phyloP scores from a whole-genome alignment of 2,888 invertebrate species.

The Quadroppia sp. region DNA sequence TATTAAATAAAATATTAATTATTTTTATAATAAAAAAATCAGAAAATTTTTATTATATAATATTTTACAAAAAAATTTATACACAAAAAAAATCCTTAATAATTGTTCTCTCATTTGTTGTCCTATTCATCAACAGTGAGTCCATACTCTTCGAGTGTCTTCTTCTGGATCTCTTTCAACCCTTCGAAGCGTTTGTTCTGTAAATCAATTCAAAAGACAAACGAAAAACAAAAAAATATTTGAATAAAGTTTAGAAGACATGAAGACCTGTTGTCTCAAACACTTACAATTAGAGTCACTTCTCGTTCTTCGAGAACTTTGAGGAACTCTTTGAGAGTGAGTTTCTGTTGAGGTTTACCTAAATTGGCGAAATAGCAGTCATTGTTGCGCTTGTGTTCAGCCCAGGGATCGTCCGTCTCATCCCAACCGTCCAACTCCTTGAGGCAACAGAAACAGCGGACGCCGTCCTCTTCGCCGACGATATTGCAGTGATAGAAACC shows the following conservation, averaged over 20 bases:
- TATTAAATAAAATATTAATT: no score
- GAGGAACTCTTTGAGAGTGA: slow-evolving; percentile 42
- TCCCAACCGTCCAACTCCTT: slow-evolving; percentile 87
- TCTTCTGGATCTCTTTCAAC: background rate
- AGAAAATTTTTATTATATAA: no score
- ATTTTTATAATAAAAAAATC: no score
- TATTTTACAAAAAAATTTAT: no score
- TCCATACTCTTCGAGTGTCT: background rate
- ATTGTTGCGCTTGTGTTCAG: slow-evolving; percentile 50
- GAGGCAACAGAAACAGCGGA: slow-evolving; percentile 73
- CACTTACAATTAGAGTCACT: background rate
- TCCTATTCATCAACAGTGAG: background rate
- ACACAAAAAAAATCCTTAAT: no score
- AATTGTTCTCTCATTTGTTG: no score
- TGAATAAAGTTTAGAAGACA: no score
- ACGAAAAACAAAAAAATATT: no score
- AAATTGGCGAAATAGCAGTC: slow-evolving; percentile 35
- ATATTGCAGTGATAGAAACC: slow-evolving; percentile 72
- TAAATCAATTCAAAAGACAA: no score
- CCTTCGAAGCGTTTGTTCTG: slow-evolving; percentile 13
- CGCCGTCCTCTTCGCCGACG: slow-evolving; percentile 67
- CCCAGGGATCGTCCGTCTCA: slow-evolving; percentile 74
- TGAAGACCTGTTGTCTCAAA: background rate
- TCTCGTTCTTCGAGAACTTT: slow-evolving; percentile 13
- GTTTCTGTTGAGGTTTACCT: slow-evolving; percentile 42